Percentiles rank a stretch among this genome's conserved stretches.
phyloP scores from a whole-genome alignment of 1,140 invertebrate species.

The Thrips palmi region DNA sequence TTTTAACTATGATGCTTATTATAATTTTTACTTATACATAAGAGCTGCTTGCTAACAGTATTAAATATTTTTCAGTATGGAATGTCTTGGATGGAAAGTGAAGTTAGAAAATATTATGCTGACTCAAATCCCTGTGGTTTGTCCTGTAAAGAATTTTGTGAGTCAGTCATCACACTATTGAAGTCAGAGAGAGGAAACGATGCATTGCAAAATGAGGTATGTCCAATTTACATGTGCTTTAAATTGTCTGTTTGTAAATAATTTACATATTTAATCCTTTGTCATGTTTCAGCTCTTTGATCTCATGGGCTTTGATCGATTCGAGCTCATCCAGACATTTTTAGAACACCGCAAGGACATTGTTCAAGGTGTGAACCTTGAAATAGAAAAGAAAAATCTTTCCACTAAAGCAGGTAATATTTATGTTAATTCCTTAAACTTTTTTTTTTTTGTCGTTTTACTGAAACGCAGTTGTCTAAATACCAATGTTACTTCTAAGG shows the following conservation, averaged over 20 bases:
- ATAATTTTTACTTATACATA: slow-evolving; percentile 17
- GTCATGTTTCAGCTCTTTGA: slow-evolving; percentile 47
- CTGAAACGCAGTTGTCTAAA: neutral
- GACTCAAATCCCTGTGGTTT: slow-evolving; percentile 24
- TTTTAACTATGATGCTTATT: slow-evolving; percentile 12
- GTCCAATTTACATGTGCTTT: neutral
- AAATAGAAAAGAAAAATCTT: slow-evolving; percentile 15
- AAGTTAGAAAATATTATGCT: slow-evolving; percentile 32
- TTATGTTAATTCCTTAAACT: neutral
- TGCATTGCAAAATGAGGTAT: slow-evolving; percentile 60
- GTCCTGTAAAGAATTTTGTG: slow-evolving; percentile 34
- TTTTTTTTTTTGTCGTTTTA: neutral
- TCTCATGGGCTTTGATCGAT: slow-evolving; percentile 67
- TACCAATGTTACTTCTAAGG: neutral
- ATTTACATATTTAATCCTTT: slow-evolving; percentile 7
- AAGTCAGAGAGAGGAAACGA: slow-evolving; percentile 43
- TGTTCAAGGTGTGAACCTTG: slow-evolving; percentile 25
- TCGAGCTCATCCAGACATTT: slow-evolving; percentile 65
- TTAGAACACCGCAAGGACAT: slow-evolving; percentile 49
- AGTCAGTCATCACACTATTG: slow-evolving; percentile 36
- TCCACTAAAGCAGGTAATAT: slow-evolving; percentile 1
- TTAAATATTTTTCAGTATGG: slow-evolving; percentile 29
- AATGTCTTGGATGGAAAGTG: slow-evolving; percentile 31
- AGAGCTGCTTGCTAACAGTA: slow-evolving; percentile 18
- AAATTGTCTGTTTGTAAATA: neutral